Percentiles rank a stretch among this genome's conserved stretches.
Conservation (phyloP, 2,797 vertebrate genomes). For the Erpetoichthys calabaricus region DNA sequence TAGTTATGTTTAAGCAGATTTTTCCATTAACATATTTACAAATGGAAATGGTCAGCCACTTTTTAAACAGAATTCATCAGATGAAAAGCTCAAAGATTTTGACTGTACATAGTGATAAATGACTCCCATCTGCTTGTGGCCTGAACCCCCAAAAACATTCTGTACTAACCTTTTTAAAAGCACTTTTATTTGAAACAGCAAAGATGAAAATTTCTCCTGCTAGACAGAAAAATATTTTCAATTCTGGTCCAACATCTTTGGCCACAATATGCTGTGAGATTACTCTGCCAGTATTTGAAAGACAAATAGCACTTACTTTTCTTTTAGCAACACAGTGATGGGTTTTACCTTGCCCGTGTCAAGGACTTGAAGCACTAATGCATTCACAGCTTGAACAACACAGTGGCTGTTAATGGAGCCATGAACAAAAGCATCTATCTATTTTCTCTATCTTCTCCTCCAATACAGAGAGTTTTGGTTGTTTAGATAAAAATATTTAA, state of each 20-base stretch:
- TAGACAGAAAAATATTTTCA: background rate
- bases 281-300: background rate
- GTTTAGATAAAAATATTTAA: too few species aligned
- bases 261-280: background rate
- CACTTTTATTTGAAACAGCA: too few species aligned
- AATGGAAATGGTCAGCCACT: too few species aligned
- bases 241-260: background rate
- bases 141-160: too few species aligned
- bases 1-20: too few species aligned
- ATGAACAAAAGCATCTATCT: constrained; percentile 12
- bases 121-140: too few species aligned
- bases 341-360: constrained; percentile 11
- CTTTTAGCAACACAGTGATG: constrained; percentile 4
- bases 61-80: too few species aligned
- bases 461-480: too few species aligned
- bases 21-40: too few species aligned
- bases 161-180: too few species aligned
- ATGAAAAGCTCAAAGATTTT: too few species aligned
- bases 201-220: background rate
- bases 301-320: background rate
- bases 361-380: constrained; percentile 17
- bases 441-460: background rate
- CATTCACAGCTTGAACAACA: constrained; percentile 12
- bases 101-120: too few species aligned
- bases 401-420: constrained; percentile 13